Evolutionary conservation across 2,797 vertebrate genomes (phyloP), one percentile per base, ranked within the genome.

Genomic region (Poeciliopsis turneri): DNA sequence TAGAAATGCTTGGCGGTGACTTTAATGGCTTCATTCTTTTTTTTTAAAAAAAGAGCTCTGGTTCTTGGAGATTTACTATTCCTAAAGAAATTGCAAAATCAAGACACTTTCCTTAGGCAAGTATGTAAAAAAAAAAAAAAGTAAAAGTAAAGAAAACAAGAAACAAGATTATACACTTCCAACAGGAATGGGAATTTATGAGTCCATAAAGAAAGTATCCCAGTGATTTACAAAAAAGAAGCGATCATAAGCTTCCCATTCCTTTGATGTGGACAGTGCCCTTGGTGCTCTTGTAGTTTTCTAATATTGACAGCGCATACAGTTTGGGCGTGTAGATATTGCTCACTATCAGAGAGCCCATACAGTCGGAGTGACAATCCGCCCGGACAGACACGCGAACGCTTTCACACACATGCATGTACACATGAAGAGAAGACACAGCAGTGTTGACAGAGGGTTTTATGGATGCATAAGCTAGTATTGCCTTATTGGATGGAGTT

Each of bases 1-100:
- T 74, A 77, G 76, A 80, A 87, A 91, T 78, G 90, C 90, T 92
- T 90, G 88, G 89, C 87, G 86, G 82, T 82, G 88, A 93, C 90
- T 89, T 75, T 30, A 77, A 92, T 94, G 92, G 92, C 93, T 93
- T 93, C 66, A 85, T 88, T 90, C 73, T 79, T 85, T 83, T 47
- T 46, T 46, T 47, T 47, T 10, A 68, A 72, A 78, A 7, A 83
- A 80, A 33, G 51, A 82, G 49, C 82, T 88, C 75, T 86, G 73
- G 66, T 91, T 82, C 66, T 79, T 92, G 88, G 84, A 90, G 85
- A 87, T 93, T 87, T 91, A 89, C 86, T 90, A 86, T 86, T 82
- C 53, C 77, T 79, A 73, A 92, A 89, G 86, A 89, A 86, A 43
- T 46, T 15, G 12, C 41, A 75, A 78, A 85, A 74, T 79, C 43